Evolutionary conservation across 2,113 vertebrate genomes (phyloP).

Genomic region (Megaleporinus macrocephalus): DNA sequence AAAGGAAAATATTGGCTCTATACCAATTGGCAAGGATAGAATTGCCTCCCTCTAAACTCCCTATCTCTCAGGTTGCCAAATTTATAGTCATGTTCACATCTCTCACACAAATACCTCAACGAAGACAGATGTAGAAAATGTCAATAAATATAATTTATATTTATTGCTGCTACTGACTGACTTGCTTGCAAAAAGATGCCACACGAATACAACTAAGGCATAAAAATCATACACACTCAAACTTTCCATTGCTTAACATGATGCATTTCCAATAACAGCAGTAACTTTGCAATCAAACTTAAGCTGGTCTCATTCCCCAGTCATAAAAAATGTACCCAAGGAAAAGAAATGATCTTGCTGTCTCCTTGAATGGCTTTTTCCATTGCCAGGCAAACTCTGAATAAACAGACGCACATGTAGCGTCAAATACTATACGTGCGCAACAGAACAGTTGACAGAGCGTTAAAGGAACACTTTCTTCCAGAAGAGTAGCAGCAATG

Average conservation of each 20-base stretch:
- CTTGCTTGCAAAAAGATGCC: not conserved
- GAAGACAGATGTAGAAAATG: not conserved
- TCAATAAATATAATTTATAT: not conserved
- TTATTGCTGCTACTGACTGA: not conserved
- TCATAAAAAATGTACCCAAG: not conserved
- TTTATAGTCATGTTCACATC: not conserved
- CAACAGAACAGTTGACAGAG: constrained; percentile 40
- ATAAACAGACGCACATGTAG: constrained; percentile 4
- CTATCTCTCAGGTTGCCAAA: not conserved
- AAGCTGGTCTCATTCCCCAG: not conserved
- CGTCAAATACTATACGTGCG: not conserved
- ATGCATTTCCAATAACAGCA: not conserved
- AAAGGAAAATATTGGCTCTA: no score
- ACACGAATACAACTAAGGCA: not conserved
- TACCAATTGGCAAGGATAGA: no score
- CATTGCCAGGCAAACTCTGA: not conserved
- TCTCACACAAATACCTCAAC: not conserved
- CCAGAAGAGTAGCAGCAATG: constrained; percentile 19
- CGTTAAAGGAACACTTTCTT: constrained; percentile 28
- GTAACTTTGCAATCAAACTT: constrained; percentile 13
- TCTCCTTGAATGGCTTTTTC: not conserved
- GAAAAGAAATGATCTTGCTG: not conserved
- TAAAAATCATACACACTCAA: constrained; percentile 16
- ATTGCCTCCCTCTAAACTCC: not conserved
- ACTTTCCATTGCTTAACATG: constrained; percentile 19